Conservation (phyloP, 2,888 invertebrate genomes). For the Bibio marci region DNA sequence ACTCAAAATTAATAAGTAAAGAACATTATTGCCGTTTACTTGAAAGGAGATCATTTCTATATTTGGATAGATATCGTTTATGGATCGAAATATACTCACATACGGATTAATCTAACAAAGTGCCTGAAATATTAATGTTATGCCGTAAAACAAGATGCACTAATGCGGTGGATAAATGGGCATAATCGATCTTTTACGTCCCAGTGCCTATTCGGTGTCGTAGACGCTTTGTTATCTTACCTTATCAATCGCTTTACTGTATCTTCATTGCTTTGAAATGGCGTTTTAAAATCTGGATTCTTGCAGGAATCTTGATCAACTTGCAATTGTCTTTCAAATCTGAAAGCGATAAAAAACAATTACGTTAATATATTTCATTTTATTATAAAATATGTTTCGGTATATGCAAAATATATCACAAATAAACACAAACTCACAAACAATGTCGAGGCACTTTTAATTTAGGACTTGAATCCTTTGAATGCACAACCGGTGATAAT, state of each 20-base stretch:
- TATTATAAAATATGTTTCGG: neutral
- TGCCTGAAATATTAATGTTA: neutral
- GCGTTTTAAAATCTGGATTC: conserved; percentile 54
- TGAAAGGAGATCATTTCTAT: too few species aligned
- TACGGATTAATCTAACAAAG: neutral
- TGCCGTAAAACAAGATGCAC: too few species aligned
- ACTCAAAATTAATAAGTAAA: too few species aligned
- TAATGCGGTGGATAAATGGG: too few species aligned
- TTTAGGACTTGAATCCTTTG: conserved; percentile 19
- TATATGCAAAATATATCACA: too few species aligned
- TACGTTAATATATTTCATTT: neutral
- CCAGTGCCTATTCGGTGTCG: too few species aligned
- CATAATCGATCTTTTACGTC: too few species aligned
- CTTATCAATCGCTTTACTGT: conserved; percentile 57
- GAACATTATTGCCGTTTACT: too few species aligned
- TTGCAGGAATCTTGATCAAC: conserved; percentile 58
- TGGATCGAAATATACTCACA: neutral
- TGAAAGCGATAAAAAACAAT: conserved; percentile 24
- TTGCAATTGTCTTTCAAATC: conserved; percentile 56
- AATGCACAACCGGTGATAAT: neutral
- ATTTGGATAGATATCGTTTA: neutral
- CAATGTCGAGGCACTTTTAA: conserved; percentile 29
- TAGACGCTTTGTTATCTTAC: too few species aligned
- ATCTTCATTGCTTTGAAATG: conserved; percentile 52
- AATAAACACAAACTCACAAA: conserved; percentile 30